phyloP scores from a whole-genome alignment of 2,113 vertebrate species.

The Lepidothrix coronata region DNA sequence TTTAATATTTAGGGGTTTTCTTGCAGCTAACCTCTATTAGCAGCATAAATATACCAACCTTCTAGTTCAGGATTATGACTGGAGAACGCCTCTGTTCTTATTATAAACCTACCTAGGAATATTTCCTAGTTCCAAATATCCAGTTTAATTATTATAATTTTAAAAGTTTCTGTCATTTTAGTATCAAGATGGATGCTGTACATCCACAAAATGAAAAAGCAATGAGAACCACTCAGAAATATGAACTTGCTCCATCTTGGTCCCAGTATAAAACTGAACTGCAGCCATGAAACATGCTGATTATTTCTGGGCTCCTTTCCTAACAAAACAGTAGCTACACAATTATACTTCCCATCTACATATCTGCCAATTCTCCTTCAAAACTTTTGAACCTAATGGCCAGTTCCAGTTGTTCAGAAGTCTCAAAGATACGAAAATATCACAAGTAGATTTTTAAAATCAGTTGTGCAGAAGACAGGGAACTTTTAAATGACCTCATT shows the following conservation, averaged over 20 bases:
- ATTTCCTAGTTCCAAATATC: not conserved
- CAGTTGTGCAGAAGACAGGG: not conserved
- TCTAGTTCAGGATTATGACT: not conserved
- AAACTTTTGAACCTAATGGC: not conserved
- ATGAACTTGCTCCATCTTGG: not conserved
- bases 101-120: not conserved
- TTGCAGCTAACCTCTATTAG: not conserved
- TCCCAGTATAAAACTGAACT: not conserved
- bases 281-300: not conserved
- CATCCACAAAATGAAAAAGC: not conserved
- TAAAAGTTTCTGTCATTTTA: not conserved
- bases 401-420: not conserved
- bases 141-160: not conserved
- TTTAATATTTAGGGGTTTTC: not conserved
- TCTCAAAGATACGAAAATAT: not conserved
- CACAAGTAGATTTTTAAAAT: not conserved
- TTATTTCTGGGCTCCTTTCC: not conserved
- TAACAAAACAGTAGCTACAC: not conserved
- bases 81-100: not conserved
- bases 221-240: not conserved
- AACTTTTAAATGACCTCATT: not conserved
- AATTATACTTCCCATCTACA: not conserved
- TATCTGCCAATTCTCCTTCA: not conserved
- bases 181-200: not conserved
- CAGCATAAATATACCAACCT: not conserved